Evolutionary conservation across 2,888 invertebrate genomes (phyloP), one percentile per base, ranked within the genome.

Genomic region (Drosophila macrothrix): DNA sequence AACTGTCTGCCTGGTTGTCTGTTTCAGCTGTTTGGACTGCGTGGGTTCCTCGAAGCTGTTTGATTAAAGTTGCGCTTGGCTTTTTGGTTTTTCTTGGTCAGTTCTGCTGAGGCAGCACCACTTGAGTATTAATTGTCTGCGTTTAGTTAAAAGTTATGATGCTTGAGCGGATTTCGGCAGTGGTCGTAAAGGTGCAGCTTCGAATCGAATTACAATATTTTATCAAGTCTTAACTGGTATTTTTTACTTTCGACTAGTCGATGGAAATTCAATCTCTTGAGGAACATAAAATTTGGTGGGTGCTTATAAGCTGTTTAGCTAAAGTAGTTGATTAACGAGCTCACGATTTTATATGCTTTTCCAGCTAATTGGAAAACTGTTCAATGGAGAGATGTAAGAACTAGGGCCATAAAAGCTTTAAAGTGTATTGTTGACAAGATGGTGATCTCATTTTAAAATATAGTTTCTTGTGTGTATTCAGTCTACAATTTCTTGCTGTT

Each of bases 111-210:
- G 65, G 46, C 71, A 73, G 67, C 67, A 63, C 69, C 68, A 78
- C 76, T 81, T 53, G 67, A 60, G 61, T 74, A 78, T 86, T 88
- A 81, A 86, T 86, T 84, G 80, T 87, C 63, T 81, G 68, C 78
- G 74, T 83, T 88, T 83, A 77, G 80, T 50, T 75, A 25, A 41
- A 86, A 80, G 72, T 78, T 67, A 82, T 74, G 70, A 77, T 67
- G 73, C 58, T 71, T 28, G 60, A 71, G 66, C 70, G 63, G 29
- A 58, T 62, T 68, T 71, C 53, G 52, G 22, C 37, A 25, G 52
- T 28, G 61, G 33, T 46, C 49, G 37, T 39, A 46, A 49, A 75
- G 59, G 39, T 67, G 80, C 69, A 69, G 59, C 39, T 25, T 39
- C 9, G 22, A 35, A 46, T 35, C 25, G 56, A 56, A 53, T 25